A percentile compares a stretch with the other conserved stretches of the same genome.
Evolutionary conservation across 2,113 vertebrate species (phyloP).

Genomic region (Catharus fuscescens): DNA sequence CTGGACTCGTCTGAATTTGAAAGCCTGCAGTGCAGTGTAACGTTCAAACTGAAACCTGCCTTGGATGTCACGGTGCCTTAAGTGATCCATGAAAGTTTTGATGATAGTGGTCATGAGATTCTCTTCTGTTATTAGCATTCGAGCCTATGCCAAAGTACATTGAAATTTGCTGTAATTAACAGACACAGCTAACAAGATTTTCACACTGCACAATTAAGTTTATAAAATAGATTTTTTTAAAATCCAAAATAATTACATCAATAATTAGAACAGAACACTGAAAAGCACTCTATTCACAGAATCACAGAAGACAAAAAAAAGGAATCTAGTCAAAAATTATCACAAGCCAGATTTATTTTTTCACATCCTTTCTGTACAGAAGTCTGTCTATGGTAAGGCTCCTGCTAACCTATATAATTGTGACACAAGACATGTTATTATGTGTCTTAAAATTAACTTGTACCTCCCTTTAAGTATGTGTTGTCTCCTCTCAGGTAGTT

Average conservation of each 20-base stretch:
- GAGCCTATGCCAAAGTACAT: slow-evolving; percentile 81
- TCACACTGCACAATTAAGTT: not conserved
- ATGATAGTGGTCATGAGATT: slow-evolving; percentile 96
- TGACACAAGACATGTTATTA: not conserved
- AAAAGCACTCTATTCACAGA: not conserved
- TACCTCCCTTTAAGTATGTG: not conserved
- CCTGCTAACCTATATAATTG: not conserved
- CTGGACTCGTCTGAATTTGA: slow-evolving; percentile 95
- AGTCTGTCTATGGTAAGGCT: not conserved
- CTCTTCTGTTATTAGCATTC: slow-evolving; percentile 95
- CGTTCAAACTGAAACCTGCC: slow-evolving; percentile 97
- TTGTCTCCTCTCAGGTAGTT: not conserved
- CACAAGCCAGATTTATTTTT: not conserved
- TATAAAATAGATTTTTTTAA: not conserved
- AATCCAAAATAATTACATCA: not conserved
- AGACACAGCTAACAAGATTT: not conserved
- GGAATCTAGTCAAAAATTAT: not conserved
- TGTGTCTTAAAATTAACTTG: not conserved
- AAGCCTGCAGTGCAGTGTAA: slow-evolving; percentile 94
- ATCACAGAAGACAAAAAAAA: not conserved
- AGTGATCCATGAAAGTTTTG: slow-evolving; percentile 93
- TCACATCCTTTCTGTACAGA: not conserved
- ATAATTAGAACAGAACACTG: not conserved
- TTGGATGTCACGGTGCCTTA: slow-evolving; percentile 90
- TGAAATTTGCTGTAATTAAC: slow-evolving; percentile 27